phyloP scores from a whole-genome alignment of 2,888 invertebrate species.

The Atethmia centrago region DNA sequence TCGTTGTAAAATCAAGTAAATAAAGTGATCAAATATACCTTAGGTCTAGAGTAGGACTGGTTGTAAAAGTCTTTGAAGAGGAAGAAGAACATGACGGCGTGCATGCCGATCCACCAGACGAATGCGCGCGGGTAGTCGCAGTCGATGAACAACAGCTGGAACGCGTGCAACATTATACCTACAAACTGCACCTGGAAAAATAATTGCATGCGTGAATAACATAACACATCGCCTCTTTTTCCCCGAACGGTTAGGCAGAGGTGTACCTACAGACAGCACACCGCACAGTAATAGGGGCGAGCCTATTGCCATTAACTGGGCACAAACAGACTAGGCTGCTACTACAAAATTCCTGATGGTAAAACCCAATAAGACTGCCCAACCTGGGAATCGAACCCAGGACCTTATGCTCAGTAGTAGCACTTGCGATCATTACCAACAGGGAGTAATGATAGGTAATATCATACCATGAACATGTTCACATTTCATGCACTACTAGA shows the following conservation, averaged over 20 bases:
- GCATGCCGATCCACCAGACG: slow-evolving; percentile 98
- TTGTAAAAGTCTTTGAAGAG: slow-evolving; percentile 98
- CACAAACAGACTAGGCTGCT: neutral
- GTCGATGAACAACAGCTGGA: slow-evolving; percentile 97
- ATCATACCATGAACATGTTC: neutral
- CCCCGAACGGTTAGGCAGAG: neutral
- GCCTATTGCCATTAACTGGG: neutral
- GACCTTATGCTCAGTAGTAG: neutral
- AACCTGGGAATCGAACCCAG: neutral
- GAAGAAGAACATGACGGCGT: slow-evolving; percentile 98
- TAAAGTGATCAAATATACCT: slow-evolving; percentile 65
- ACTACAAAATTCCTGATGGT: neutral
- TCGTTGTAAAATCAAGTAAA: neutral
- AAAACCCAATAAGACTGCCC: neutral
- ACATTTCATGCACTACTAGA: neutral
- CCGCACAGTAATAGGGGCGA: neutral
- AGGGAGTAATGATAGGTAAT: neutral
- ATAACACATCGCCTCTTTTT: too few species aligned
- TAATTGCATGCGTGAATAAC: slow-evolving; percentile 4
- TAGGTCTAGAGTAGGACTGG: slow-evolving; percentile 92
- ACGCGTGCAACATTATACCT: slow-evolving; percentile 97
- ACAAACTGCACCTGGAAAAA: slow-evolving; percentile 95
- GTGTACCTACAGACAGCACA: neutral
- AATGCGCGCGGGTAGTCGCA: slow-evolving; percentile 98
- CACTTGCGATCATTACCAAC: neutral